Evolutionary conservation across 1,140 invertebrate genomes (phyloP), one percentile per base, ranked within the genome.

Genomic region (Cydia fagiglandana): DNA sequence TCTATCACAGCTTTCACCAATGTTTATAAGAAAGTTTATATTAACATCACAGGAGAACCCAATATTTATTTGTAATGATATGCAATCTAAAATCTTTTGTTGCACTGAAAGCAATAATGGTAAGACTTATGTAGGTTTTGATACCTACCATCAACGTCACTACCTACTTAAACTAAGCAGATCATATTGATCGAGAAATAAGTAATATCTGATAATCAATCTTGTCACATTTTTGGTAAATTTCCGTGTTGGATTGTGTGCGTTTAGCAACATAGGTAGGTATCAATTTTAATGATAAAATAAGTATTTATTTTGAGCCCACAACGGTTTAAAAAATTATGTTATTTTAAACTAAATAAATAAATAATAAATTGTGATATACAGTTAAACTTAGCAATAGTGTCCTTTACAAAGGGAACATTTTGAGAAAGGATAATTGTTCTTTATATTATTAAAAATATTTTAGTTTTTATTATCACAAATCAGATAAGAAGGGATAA

Each of bases 111-210:
- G 83, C 80, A 76, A 87, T 79, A 75, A 85, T 79, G 79, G 79
- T 81, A 80, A 82, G 75, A 81, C 78, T 82, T 83, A 81, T 78
- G 79, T 77, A 75, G 81, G 77, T 75, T 79, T 38, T 47, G 73
- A 73, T 79, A 76, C 75, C 73, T 79, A 78, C 77, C 77, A 64
- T 17, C 12, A 34, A 45, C 68, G 56, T 61, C 47, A 53, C 77
- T 85, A 83, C 84, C 77, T 85, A 83, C 84, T 85, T 87, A 30
- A 87, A 84, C 83, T 87, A 87, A 88, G 86, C 87, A 87, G 83
- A 24, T 24, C 53, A 17, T 56, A 56, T 9, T 56, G 3, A 17
- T 17, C 53, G n/a, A 17, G 15, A 50, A 13, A 50, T 50, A 24
- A 1, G 24, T 24, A 50, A 50, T 50, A 50, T 50, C 47, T 7